Evolutionary conservation across 2,113 vertebrate genomes (phyloP).

Genomic region (Greenwoodochromis staneri): DNA sequence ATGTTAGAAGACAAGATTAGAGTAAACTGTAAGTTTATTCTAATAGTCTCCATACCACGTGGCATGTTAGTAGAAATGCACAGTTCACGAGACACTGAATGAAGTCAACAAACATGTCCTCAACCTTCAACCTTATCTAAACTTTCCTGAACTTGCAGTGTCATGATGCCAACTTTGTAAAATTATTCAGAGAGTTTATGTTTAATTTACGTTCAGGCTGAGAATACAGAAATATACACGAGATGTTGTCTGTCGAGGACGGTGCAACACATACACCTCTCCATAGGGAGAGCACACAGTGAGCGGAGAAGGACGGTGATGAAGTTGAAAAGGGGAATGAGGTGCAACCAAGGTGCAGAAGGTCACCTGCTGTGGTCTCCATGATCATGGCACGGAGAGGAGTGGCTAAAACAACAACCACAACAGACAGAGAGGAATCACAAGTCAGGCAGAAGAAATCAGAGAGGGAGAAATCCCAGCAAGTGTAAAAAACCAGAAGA

Average conservation of each 20-base stretch:
- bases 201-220: neutral
- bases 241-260: constrained; percentile 13
- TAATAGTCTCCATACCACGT: neutral
- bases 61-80: constrained; percentile 38
- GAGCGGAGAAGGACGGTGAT: neutral
- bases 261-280: constrained; percentile 34
- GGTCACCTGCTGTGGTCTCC: constrained; percentile 97
- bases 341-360: constrained; percentile 72
- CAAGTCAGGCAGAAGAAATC: constrained; percentile 35
- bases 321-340: neutral
- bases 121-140: neutral
- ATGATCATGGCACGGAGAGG: constrained; percentile 95
- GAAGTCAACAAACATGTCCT: constrained; percentile 12
- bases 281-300: constrained; percentile 43
- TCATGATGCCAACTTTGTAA: neutral
- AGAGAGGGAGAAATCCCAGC: neutral
- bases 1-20: neutral
- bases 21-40: neutral
- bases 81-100: constrained; percentile 8
- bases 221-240: neutral
- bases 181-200: neutral
- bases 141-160: neutral
- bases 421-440: constrained; percentile 62
- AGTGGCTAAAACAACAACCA: constrained; percentile 82
- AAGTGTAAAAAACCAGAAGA: neutral